These are phyloP conservation scores for Listronotus bonariensis DNA, from an alignment of 1,140 invertebrate species.

Conservation along the genomic window DNA sequence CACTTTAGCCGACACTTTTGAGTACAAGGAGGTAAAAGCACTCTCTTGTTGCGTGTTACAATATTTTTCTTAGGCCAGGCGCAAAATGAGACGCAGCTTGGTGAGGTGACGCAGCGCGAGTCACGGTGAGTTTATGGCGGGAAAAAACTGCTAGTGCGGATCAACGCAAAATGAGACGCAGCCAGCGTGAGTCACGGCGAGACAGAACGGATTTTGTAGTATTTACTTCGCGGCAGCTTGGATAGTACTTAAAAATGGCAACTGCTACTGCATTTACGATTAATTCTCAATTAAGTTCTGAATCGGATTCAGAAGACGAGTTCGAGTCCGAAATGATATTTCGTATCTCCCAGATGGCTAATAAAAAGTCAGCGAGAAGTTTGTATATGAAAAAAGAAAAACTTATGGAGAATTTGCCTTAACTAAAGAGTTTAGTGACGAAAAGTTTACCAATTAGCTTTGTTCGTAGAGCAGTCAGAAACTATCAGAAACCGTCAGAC, in stretches of 20 bases:
- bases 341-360: constrained; percentile 1
- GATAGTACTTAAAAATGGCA: too few species aligned
- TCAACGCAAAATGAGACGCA: too few species aligned
- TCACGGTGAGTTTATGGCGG: too few species aligned
- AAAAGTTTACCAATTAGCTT: constrained; percentile 31
- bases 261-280: neutral
- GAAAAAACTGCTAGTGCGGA: too few species aligned
- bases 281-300: constrained; percentile 1
- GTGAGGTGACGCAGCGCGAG: too few species aligned
- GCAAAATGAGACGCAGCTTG: too few species aligned
- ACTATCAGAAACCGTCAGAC: too few species aligned
- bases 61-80: too few species aligned
- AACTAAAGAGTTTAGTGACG: constrained; percentile 26
- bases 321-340: constrained; percentile 8
- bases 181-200: too few species aligned
- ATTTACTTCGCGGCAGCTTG: too few species aligned
- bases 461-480: too few species aligned
- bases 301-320: constrained; percentile 4
- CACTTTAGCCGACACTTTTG: neutral
- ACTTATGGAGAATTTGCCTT: constrained; percentile 32
- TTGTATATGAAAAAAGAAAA: constrained; percentile 21
- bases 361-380: constrained; percentile 16
- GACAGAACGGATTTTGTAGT: too few species aligned
- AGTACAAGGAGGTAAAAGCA: neutral
- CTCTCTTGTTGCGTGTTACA: neutral